phyloP scores from a whole-genome alignment of 2,888 invertebrate genomes.

The Acrobeloides nanus region DNA sequence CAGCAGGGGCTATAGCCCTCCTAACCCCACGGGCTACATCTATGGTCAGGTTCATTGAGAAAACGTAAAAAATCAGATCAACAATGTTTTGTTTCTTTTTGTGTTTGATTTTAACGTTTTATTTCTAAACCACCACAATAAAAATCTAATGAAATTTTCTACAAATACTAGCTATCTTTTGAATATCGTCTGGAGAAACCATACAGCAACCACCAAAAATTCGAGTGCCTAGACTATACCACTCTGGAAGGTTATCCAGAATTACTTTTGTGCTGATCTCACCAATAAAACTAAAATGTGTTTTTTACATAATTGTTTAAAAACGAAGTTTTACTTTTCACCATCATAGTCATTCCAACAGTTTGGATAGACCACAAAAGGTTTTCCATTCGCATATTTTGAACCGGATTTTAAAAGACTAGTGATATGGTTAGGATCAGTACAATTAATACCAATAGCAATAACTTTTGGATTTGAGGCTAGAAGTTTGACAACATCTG shows the following conservation, averaged over 20 bases:
- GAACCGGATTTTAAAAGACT: slow-evolving; percentile 59
- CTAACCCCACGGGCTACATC: no score
- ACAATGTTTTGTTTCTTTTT: no score
- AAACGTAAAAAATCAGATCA: no score
- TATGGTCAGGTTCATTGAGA: no score
- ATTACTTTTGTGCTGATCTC: slow-evolving; percentile 52
- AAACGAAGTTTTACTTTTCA: slow-evolving; percentile 9
- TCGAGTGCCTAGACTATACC: slow-evolving; percentile 73
- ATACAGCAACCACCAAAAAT: slow-evolving; percentile 88
- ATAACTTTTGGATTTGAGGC: slow-evolving; percentile 60
- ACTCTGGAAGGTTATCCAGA: slow-evolving; percentile 68
- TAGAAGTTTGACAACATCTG: slow-evolving; percentile 63
- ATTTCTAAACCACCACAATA: no score
- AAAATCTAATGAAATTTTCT: no score
- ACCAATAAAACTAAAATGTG: slow-evolving; percentile 17
- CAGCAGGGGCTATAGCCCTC: no score
- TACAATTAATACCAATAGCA: slow-evolving; percentile 83
- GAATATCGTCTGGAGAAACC: slow-evolving; percentile 73
- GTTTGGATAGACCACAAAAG: slow-evolving; percentile 82
- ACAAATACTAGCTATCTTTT: slow-evolving; percentile 68
- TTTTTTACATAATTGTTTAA: no score
- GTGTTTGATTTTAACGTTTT: no score
- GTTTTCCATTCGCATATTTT: slow-evolving; percentile 47
- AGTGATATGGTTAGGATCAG: slow-evolving; percentile 65
- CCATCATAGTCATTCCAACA: slow-evolving; percentile 73